A percentile compares a stretch with the other conserved stretches of the same genome.
Evolutionary conservation across 1,140 invertebrate genomes (phyloP).

Genomic region (Heliothis subflexa): DNA sequence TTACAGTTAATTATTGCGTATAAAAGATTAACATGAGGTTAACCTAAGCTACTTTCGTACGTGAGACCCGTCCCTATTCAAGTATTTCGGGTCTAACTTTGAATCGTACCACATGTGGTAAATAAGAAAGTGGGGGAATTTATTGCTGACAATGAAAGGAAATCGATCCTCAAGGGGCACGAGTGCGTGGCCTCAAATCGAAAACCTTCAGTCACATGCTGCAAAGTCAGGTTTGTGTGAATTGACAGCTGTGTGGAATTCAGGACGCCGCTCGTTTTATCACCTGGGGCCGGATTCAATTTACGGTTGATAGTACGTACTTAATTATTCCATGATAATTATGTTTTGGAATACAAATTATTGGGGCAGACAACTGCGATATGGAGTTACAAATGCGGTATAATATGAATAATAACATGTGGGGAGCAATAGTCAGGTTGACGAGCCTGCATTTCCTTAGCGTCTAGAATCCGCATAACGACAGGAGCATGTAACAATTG

Average conservation of each 20-base stretch:
- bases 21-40: no score
- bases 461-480: neutral
- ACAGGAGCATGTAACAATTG: slow-evolving; percentile 43
- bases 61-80: neutral
- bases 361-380: no score
- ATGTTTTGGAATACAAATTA: no score
- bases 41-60: neutral
- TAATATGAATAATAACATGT: no score
- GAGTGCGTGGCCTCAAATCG: slow-evolving; percentile 42
- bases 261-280: neutral
- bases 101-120: slow-evolving; percentile 15
- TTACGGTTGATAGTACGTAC: neutral
- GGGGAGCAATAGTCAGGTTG: neutral
- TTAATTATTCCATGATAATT: neutral
- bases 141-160: slow-evolving; percentile 51
- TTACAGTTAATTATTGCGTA: no score
- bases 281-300: neutral
- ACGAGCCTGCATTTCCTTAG: neutral
- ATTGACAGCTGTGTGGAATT: slow-evolving; percentile 14
- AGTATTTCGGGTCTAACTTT: slow-evolving; percentile 18
- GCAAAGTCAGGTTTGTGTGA: slow-evolving; percentile 29
- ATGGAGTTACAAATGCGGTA: no score
- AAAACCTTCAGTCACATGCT: slow-evolving; percentile 50
- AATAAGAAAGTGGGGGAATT: slow-evolving; percentile 44
- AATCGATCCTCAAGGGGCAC: slow-evolving; percentile 50